Percentiles rank a stretch among this genome's conserved stretches.
phyloP scores from a whole-genome alignment of 2,113 vertebrate genomes.

The Blennius ocellaris region DNA sequence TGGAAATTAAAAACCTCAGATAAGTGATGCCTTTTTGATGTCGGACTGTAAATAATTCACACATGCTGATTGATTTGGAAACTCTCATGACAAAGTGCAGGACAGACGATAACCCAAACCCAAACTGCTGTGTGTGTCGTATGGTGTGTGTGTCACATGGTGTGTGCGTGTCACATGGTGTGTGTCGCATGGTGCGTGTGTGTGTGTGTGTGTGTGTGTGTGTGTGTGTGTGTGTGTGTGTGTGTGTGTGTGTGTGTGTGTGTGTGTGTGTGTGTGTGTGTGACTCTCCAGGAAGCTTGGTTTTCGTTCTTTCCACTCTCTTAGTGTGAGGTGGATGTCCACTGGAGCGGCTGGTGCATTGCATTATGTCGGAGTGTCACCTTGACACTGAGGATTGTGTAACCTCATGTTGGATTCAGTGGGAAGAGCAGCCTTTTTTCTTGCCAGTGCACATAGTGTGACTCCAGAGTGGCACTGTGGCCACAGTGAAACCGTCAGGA shows the following conservation, averaged over 20 bases:
- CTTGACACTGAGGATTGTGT: conserved; percentile 40
- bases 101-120: conserved; percentile 54
- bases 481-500: not conserved
- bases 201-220: too few species aligned
- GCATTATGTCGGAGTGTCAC: conserved; percentile 69
- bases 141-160: too few species aligned
- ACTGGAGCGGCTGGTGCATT: conserved; percentile 65
- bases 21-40: conserved; percentile 87
- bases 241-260: too few species aligned
- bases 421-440: conserved; percentile 12
- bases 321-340: conserved; percentile 63
- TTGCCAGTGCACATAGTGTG: not conserved
- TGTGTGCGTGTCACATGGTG: too few species aligned
- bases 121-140: conserved; percentile 13
- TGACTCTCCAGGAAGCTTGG: conserved; percentile 55
- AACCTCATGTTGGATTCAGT: conserved; percentile 31
- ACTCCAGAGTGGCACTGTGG: conserved; percentile 7
- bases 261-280: too few species aligned
- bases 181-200: too few species aligned
- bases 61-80: conserved; percentile 82
- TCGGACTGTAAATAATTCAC: conserved; percentile 78
- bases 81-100: conserved; percentile 74
- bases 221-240: too few species aligned
- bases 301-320: conserved; percentile 65
- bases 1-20: conserved; percentile 85